Percentiles rank a stretch among this genome's conserved stretches.
Evolutionary conservation across 1,140 invertebrate species (phyloP).

Genomic region (Leptoteleia sp.): DNA sequence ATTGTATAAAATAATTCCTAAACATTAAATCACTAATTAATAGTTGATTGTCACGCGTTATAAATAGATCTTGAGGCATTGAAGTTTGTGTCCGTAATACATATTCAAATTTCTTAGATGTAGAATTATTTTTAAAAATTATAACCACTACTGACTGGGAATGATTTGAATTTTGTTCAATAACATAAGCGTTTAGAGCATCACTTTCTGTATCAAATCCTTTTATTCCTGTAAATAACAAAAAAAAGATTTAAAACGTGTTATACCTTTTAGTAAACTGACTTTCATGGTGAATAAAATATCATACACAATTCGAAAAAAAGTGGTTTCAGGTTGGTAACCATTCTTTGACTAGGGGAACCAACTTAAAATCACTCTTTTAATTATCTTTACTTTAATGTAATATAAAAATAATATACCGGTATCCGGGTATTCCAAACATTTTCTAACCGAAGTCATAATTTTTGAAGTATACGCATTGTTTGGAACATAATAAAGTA

Average conservation of each 20-base stretch:
- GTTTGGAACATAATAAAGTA: slow-evolving; percentile 72
- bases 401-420: slow-evolving; percentile 61
- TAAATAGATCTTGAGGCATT: slow-evolving; percentile 70
- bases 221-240: slow-evolving; percentile 56
- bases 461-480: slow-evolving; percentile 63
- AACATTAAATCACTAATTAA: slow-evolving; percentile 13
- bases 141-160: slow-evolving; percentile 63
- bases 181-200: slow-evolving; percentile 69
- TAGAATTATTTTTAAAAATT: slow-evolving; percentile 69
- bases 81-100: slow-evolving; percentile 68
- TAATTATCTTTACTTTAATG: no score
- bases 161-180: slow-evolving; percentile 50
- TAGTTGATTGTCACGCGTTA: slow-evolving; percentile 47
- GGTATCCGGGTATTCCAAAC: slow-evolving; percentile 60
- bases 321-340: no score
- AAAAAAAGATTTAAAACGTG: no score
- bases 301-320: no score
- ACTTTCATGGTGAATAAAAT: no score
- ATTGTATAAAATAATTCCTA: slow-evolving; percentile 67
- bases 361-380: no score
- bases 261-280: no score
- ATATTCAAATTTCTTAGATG: slow-evolving; percentile 72
- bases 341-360: no score
- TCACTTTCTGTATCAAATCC: slow-evolving; percentile 72
- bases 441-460: slow-evolving; percentile 66